phyloP scores from a whole-genome alignment of 1,140 invertebrate species.

The Drosophila persimilis region DNA sequence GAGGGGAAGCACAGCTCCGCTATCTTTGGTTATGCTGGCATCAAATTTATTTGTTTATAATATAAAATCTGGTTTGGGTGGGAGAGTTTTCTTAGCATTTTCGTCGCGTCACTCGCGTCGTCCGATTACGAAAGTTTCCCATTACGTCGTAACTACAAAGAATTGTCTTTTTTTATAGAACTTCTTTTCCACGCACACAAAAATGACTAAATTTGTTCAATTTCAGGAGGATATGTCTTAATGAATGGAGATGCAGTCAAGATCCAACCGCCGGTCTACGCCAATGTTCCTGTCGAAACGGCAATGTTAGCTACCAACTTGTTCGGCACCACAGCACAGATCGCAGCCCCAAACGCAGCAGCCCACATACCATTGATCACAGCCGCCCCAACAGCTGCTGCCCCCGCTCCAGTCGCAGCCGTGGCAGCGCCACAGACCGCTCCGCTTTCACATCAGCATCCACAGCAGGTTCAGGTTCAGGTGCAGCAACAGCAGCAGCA shows the following conservation, averaged over 20 bases:
- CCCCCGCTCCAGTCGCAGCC: constrained; percentile 54
- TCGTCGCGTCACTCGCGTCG: constrained; percentile 4
- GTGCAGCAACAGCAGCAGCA: constrained; percentile 36
- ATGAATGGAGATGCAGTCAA: constrained; percentile 83
- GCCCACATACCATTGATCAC: constrained; percentile 80
- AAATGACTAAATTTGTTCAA: not conserved
- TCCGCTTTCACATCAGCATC: constrained; percentile 30
- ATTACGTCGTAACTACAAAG: constrained; percentile 42
- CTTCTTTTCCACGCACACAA: constrained; percentile 12
- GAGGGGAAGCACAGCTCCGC: no score
- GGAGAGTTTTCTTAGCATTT: constrained; percentile 27
- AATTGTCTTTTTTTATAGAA: constrained; percentile 40
- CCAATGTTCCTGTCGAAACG: constrained; percentile 82
- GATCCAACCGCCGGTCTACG: constrained; percentile 75
- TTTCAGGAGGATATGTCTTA: constrained; percentile 79
- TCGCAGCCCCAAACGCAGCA: constrained; percentile 70
- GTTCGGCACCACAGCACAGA: constrained; percentile 74
- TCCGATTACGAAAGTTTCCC: constrained; percentile 45
- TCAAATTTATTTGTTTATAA: constrained; percentile 34
- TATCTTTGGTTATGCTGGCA: constrained; percentile 28
- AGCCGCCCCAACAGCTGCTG: constrained; percentile 58
- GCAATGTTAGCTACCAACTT: constrained; percentile 81
- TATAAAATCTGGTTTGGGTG: constrained; percentile 3
- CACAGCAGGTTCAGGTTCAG: constrained; percentile 32
- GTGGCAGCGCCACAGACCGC: constrained; percentile 43